A percentile compares a stretch with the other conserved stretches of the same genome.
These are phyloP conservation scores for Tuta absoluta DNA, from an alignment of 2,888 invertebrate genomes.

Conservation along the genomic window DNA sequence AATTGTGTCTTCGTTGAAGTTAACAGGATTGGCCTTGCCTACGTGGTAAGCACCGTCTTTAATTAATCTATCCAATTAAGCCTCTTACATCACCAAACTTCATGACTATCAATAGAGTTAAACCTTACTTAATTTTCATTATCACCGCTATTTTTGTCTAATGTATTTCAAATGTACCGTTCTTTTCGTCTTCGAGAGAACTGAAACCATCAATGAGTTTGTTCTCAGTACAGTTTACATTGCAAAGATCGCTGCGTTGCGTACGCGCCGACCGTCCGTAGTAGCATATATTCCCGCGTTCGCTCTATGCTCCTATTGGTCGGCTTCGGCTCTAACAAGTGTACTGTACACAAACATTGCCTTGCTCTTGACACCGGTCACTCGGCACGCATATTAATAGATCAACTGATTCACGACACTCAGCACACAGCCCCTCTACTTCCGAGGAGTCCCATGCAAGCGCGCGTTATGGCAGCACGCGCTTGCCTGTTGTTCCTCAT, in stretches of 20 bases:
- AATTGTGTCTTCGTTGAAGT: neutral
- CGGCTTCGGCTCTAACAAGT: slow-evolving; percentile 17
- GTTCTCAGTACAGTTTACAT: slow-evolving; percentile 10
- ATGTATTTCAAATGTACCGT: neutral
- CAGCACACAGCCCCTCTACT: slow-evolving; percentile 20
- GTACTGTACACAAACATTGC: slow-evolving; percentile 52
- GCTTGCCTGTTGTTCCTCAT: slow-evolving; percentile 49
- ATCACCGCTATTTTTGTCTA: neutral
- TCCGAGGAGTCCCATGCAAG: slow-evolving; percentile 33
- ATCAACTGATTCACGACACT: slow-evolving; percentile 72
- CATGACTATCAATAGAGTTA: neutral
- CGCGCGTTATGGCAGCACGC: slow-evolving; percentile 38
- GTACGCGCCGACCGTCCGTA: slow-evolving; percentile 17
- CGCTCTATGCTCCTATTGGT: slow-evolving; percentile 22
- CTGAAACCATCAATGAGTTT: slow-evolving; percentile 16
- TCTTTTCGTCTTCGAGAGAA: neutral
- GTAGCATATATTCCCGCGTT: slow-evolving; percentile 34
- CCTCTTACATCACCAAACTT: neutral
- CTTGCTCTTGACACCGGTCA: slow-evolving; percentile 79
- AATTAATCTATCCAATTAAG: neutral
- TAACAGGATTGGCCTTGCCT: neutral
- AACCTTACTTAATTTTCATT: neutral
- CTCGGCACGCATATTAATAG: slow-evolving; percentile 79
- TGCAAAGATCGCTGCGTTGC: slow-evolving; percentile 10
- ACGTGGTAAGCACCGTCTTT: neutral